Evolutionary conservation across 2,113 vertebrate genomes (phyloP).

Genomic region (Zootoca vivipara): DNA sequence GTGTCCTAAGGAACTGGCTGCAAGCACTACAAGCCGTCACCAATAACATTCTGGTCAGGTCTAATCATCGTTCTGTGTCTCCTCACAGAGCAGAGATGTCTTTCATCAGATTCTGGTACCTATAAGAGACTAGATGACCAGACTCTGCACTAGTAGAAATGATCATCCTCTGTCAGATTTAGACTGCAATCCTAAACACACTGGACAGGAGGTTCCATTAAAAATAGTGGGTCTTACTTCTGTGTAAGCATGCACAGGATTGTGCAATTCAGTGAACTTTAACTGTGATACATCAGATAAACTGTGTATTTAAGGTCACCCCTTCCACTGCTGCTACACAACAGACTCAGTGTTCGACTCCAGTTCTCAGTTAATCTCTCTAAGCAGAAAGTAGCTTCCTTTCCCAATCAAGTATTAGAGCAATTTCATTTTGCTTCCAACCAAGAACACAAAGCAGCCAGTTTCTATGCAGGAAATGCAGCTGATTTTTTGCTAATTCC

Average conservation of each 20-base stretch:
- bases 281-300: neutral
- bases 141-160: constrained; percentile 3
- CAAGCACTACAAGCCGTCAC: neutral
- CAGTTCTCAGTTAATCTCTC: neutral
- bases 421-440: constrained; percentile 41
- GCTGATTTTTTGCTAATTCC: constrained; percentile 53
- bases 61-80: neutral
- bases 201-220: no score
- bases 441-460: constrained; percentile 49
- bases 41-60: neutral
- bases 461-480: constrained; percentile 20
- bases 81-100: neutral
- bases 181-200: neutral
- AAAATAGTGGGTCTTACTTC: neutral
- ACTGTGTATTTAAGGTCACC: constrained; percentile 27
- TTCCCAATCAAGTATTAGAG: constrained; percentile 34
- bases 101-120: neutral
- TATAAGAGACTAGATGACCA: neutral
- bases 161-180: constrained; percentile 27
- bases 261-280: neutral
- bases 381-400: constrained; percentile 32
- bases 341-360: neutral
- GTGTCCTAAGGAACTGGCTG: no score
- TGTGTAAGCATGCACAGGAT: neutral
- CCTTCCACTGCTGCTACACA: neutral